Base-by-base conservation (phyloP, 2,797 vertebrate species). In the Babyrousa celebensis region DNA sequence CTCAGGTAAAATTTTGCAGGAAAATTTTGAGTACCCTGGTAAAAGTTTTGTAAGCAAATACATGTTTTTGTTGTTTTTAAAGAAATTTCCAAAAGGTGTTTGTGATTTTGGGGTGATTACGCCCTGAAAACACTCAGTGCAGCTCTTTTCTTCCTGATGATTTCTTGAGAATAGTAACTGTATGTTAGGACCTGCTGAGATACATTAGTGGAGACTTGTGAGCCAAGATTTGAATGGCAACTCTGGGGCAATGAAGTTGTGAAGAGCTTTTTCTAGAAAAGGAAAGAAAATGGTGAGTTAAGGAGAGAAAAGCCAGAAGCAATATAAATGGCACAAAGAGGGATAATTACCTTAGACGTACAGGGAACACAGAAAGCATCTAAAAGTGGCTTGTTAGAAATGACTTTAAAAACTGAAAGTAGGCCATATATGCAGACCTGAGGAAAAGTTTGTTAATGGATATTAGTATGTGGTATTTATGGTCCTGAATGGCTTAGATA, bases 1-100 rank as follows among this genome's bases (percentile, higher is more conserved):
- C 82, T 97, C 83, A 75, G 17, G n/a, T 91, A 91, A 85, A 83
- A 56, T 20, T 84, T 93, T 89, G 3, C 56, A 91, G 89, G 40
- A 65, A 78, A 63, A 89, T 79, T 84, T 71, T 16, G 43, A 40
- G 14, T 25, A 12, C 83, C 78, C 17, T 58, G 29, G 29, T 72
- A 8, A 90, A 92, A 78, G 62, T 93, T 80, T 74, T 95, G 1
- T 93, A 62, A 91, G 56, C 23, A 90, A 48, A 18, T 87, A 27
- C 1, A 58, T 89, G 1, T 74, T 48, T 85, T 95, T 94, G 40
- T 71, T 93, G 60, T 71, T 83, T 96, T 62, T 40, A 21, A 68
- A 68, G 68, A 90, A 43, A 68, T 48, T 62, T 91, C 11, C 48
- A 63, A 62, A 71, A 91, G 27, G 12, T 68, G n/a, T 91, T 72